Conservation (phyloP, 64 coral and sea anemone genomes). For the Pachyseris speciosa region DNA sequence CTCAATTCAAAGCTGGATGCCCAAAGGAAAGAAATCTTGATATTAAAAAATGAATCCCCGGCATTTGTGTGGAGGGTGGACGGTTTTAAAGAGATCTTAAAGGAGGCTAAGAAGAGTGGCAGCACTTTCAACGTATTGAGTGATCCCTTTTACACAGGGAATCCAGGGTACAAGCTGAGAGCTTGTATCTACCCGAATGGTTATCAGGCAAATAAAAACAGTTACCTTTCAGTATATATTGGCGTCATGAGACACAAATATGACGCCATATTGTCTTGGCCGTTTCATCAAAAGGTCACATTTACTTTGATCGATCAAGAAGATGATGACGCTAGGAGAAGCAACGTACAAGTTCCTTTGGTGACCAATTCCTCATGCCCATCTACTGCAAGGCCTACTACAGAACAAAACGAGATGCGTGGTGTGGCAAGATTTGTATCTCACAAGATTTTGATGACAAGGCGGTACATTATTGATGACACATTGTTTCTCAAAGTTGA, state of each 20-base stretch:
- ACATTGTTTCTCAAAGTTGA: conserved; percentile 24
- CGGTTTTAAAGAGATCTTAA: neutral
- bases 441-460: neutral
- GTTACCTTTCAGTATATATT: neutral
- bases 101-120: neutral
- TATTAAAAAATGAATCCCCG: neutral
- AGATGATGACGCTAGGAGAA: neutral
- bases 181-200: neutral
- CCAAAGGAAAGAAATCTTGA: neutral
- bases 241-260: conserved; percentile 3
- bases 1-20: neutral
- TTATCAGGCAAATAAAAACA: neutral
- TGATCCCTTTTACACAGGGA: conserved; percentile 36
- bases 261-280: conserved; percentile 44
- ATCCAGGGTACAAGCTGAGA: conserved; percentile 39
- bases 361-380: neutral
- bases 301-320: conserved; percentile 34
- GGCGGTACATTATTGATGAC: conserved; percentile 13
- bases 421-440: conserved; percentile 20
- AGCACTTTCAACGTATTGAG: neutral
- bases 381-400: neutral
- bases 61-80: neutral
- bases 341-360: neutral
- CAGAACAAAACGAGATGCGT: neutral
- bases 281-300: neutral